A percentile compares a stretch with the other conserved stretches of the same genome.
Conservation (phyloP, 2,888 invertebrate species). For the Alentia gelatinosa region DNA sequence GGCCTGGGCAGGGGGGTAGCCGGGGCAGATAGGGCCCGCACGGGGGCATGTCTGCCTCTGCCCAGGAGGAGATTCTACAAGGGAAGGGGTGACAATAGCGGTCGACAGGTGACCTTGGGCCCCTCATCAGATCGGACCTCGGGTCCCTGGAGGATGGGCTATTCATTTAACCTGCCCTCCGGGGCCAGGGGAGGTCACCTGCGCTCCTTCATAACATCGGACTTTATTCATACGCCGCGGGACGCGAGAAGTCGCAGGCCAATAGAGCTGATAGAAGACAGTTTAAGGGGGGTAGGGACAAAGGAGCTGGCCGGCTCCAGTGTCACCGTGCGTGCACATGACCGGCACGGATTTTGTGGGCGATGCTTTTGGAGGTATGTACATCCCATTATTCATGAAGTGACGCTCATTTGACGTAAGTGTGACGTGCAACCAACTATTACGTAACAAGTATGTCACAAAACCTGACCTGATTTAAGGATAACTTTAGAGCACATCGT, state of each 20-base stretch:
- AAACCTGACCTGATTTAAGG: too few relatives aligned
- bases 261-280: neutral
- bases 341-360: neutral
- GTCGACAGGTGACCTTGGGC: slow-evolving; percentile 32
- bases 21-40: neutral
- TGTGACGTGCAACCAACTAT: too few relatives aligned
- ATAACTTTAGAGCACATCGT: too few relatives aligned
- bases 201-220: slow-evolving; percentile 9
- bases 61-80: neutral
- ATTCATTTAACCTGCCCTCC: slow-evolving; percentile 48
- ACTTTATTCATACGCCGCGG: slow-evolving; percentile 4
- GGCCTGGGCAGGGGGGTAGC: slow-evolving; percentile 6
- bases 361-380: neutral
- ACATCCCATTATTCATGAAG: too few relatives aligned
- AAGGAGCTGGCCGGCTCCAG: slow-evolving; percentile 1
- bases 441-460: too few relatives aligned
- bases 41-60: slow-evolving; percentile 39
- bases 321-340: neutral
- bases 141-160: slow-evolving; percentile 7
- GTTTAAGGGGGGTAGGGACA: neutral
- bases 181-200: neutral
- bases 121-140: slow-evolving; percentile 30
- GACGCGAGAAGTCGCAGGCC: neutral
- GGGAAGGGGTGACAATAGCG: slow-evolving; percentile 35
- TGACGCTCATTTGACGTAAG: too few relatives aligned